Evolutionary conservation across 2,888 invertebrate species (phyloP), one percentile per base, ranked within the genome.

Genomic region (Cerastoderma edule): DNA sequence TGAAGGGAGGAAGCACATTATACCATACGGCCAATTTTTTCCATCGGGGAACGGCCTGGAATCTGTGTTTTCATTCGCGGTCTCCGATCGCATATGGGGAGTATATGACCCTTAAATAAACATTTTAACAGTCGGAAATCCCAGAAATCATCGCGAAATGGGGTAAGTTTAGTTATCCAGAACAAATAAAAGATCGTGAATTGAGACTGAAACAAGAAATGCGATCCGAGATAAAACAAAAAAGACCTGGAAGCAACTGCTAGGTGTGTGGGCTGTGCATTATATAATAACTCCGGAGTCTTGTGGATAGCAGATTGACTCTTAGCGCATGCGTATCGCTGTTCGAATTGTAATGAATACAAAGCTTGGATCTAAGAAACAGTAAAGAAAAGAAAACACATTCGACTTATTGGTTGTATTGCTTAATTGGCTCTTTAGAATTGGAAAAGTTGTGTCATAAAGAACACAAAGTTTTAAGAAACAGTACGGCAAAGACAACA

Each of bases 101-200:
- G 70, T 73, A 80, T 80, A 75, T 67, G 70, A 56, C 67, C 32
- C 76, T 69, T 65, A 76, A 35, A 67, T 54, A 76, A 80, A 80
- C 80, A 80, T 72, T 80, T n/a, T 76, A 74, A 77, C 69, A 68
- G 76, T 74, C 73, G 76, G 80, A 80, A 80, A 80, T 50, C 56
- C 67, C n/a, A 74, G 76, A 73, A 60, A 39, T 57, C 44, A 33
- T 72, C n/a, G n/a, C n/a, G n/a, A n/a, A n/a, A n/a, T n/a, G n/a
- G n/a, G 60, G 65, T 65, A 56, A 74, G 76, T 72, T 74, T 76
- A 64, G 72, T 68, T 72, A 72, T 74, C 68, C 76, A 68, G 76
- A 77, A 80, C 80, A 80, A 80, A 80, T 76, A 80, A 74, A 76
- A 77, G 64, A 30, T 64, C 68, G 80, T 72, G 74, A 74, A 66